Evolutionary conservation across 2,113 vertebrate genomes (phyloP), one percentile per base, ranked within the genome.

Genomic region (Sander vitreus): DNA sequence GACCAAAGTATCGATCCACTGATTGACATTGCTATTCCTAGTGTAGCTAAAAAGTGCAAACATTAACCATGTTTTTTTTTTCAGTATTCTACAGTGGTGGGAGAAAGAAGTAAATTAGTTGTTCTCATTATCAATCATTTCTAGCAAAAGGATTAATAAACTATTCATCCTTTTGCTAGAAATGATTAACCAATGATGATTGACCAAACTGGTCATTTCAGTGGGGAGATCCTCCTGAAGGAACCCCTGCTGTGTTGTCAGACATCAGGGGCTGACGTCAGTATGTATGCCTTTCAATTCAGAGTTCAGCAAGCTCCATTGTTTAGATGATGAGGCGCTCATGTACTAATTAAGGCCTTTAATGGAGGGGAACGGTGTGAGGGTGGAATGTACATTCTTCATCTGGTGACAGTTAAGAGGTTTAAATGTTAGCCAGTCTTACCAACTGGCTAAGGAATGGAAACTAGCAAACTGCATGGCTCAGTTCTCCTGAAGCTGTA

Each of bases 351-450:
- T 69, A 84, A 76, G 36, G 57, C 60, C 55, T 57, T 76, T 85
- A 88, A 88, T 85, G 69, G 69, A 71, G 85, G 63, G 72, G 68
- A 80, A 82, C 21, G 1, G 33, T 72, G 65, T 21, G 27, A 78
- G 68, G 47, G 48, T 30, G 60, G 71, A 63, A 16, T 16, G 19
- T 9, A 62, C 50, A 25, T 67, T 81, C 48, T 25, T 84, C 74
- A 86, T 73, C 54, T 53, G 18, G 16, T 81, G 80, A 84, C 77
- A 60, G 45, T 73, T 77, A 27, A 71, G 19, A 64, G 47, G 27
- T 63, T 81, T 58, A 78, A 84, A 84, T 80, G 81, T 76, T 85
- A 84, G 80, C 51, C 13, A 48, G 65, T 59, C 60, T 6, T 19
- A 70, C 18, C 2, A 21, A 14, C 13, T n/a, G 6, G 64, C 18